These are phyloP conservation scores for Stichopus chloronotus DNA, from an alignment of 35 echinoderm and acorn worm genomes.

Conservation along the genomic window DNA sequence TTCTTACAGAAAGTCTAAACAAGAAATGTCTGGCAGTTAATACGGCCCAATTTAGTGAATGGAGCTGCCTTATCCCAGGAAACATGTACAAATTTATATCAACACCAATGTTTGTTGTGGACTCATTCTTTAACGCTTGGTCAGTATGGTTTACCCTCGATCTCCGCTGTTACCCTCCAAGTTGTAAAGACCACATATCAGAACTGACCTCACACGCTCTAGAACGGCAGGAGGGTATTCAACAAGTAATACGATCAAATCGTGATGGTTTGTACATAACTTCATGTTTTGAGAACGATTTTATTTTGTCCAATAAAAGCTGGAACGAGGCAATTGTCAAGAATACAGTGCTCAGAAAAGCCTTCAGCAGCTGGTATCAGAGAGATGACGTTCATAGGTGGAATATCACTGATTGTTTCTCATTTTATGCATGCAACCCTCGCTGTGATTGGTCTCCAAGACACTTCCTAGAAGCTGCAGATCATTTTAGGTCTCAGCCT, in stretches of 20 bases:
- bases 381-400: not conserved
- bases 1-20: slow-evolving; percentile 22
- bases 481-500: slow-evolving; percentile 1
- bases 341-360: not conserved
- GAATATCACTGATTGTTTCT: slow-evolving; percentile 3
- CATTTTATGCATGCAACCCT: slow-evolving; percentile 27
- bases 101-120: slow-evolving; percentile 29
- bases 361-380: slow-evolving; percentile 21
- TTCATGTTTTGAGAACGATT: slow-evolving; percentile 51
- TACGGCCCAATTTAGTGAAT: not conserved
- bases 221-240: not conserved
- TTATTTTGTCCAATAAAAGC: slow-evolving; percentile 21
- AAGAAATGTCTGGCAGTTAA: slow-evolving; percentile 11
- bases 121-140: slow-evolving; percentile 44
- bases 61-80: slow-evolving; percentile 34
- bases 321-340: slow-evolving; percentile 22
- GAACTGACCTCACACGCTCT: not conserved
- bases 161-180: slow-evolving; percentile 35
- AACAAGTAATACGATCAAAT: not conserved
- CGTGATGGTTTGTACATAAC: slow-evolving; percentile 24
- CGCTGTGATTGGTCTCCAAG: slow-evolving; percentile 44
- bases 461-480: slow-evolving; percentile 36
- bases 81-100: not conserved
- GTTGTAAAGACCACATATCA: not conserved
- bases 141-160: slow-evolving; percentile 33